Evolutionary conservation across 2,888 invertebrate genomes (phyloP).

Genomic region (Drosophila neonasuta): DNA sequence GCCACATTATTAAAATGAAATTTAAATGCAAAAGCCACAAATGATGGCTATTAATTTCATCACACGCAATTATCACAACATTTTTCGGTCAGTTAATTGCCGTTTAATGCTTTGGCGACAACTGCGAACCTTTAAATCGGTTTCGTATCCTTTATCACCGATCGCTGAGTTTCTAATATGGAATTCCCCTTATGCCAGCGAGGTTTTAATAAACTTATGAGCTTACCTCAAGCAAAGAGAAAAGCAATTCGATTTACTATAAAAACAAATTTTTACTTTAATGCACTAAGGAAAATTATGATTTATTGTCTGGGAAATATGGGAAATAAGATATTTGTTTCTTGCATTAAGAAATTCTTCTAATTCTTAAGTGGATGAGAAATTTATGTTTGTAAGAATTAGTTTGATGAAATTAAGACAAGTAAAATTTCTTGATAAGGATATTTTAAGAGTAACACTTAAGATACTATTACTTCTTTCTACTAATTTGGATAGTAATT

Average conservation of each 20-base stretch:
- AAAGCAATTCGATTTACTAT: background rate
- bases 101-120: slow-evolving; percentile 63
- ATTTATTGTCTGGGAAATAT: no score
- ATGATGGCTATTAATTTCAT: slow-evolving; percentile 69
- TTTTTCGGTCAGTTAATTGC: slow-evolving; percentile 56
- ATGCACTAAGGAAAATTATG: no score
- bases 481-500: no score
- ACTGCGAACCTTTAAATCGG: slow-evolving; percentile 33
- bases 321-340: no score
- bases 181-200: background rate
- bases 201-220: background rate
- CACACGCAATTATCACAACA: slow-evolving; percentile 68
- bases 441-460: no score
- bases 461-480: no score
- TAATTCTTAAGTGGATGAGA: no score
- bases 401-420: no score
- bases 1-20: slow-evolving; percentile 69
- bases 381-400: no score
- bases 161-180: background rate
- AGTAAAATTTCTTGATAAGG: no score
- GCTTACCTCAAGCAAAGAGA: background rate
- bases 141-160: slow-evolving; percentile 6
- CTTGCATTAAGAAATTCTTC: no score
- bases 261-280: background rate
- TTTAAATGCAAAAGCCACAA: slow-evolving; percentile 61